Base-by-base conservation (phyloP, 2,888 invertebrate genomes). In the Abscondita cerata region DNA sequence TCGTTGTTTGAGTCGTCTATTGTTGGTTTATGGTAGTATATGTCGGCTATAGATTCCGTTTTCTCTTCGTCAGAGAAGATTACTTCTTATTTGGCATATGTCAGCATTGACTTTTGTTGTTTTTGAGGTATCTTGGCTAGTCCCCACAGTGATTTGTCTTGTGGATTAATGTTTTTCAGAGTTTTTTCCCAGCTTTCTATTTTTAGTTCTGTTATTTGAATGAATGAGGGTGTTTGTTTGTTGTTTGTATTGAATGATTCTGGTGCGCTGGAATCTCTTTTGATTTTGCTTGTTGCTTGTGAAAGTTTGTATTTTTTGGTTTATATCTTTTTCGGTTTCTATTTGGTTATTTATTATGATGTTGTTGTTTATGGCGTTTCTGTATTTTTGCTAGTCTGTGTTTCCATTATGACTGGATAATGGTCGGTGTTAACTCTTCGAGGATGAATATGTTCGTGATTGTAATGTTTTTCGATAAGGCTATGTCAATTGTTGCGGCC, bases 401-500 rank as follows among this genome's bases (percentile, higher is more conserved):
- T 47, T 15, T 12, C 3, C 13, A 41, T 12, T 41, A 4, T 41
- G 15, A 41, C 41, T 5, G 41, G 41, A 4, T 12, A 5, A 18
- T 41, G 41, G 15, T 41, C 41, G 41, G 41, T 13, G 15, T 13
- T 13, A 13, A 47, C 20, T 15, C 11, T 20, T 3, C 4, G 12
- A 2, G 47, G 2, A 2, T 16, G 3, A n/a, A n/a, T 2, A 20
- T 15, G 20, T 47, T 19, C 2, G 48, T 25, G 8, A 48, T 33
- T 6, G 25, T 48, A 33, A 34, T 33, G 34, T 55, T 65, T 65
- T 58, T 62, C 9, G 25, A 18, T 3, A 65, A 15, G 15, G 53
- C 31, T 36, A 58, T 25, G 51, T 65, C 61, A 4, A 62, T 52
- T 41, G 54, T 54, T 9, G 52, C 46, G 1, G 60, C 40, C 3